Base-by-base conservation (phyloP, 2,888 invertebrate species). In the Lobophora halterata region DNA sequence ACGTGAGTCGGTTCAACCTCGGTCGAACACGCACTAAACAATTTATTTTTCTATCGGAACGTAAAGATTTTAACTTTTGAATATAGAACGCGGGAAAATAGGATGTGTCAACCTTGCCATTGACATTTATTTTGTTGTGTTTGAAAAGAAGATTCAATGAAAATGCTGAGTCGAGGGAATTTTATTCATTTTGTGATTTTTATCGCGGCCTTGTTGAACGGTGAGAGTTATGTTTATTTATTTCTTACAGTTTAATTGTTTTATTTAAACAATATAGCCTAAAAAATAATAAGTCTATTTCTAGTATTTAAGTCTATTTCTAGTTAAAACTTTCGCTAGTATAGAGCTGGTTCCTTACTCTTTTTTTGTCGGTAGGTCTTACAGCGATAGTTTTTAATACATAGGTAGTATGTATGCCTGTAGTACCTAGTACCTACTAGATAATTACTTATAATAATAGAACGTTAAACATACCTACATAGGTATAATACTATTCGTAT, bases 61-160 rank as follows among this genome's bases (percentile, higher is more conserved):
- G 54, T 59, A 49, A 62, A 19, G 31, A 36, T 30, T 25, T 36
- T 26, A 31, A 32, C 37, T 24, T 68, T 65, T 59, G 49, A 69
- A 69, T 58, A 52, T 57, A 59, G 61, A 56, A 61, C 59, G 60
- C 67, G 70, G 68, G 66, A 64, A 67, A 68, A 55, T 59, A 65
- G 54, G 51, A 68, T 70, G 68, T 71, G 71, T 61, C 60, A 61
- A 43, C 55, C 55, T 61, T 66, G 59, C 63, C 56, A 58, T 58
- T 49, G 46, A n/a, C n/a, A n/a, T 49, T 28, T 54, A 48, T 44
- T 54, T 51, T 55, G 49, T 57, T 55, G 60, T 58, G 62, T 45
- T 41, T 51, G 54, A 47, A 46, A 41, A 29, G 29, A 32, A 26
- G 24, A 61, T 61, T 67, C 51, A 31, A 52, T 54, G 35, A 55